Percentiles rank a stretch among this genome's conserved stretches.
phyloP scores from a whole-genome alignment of 2,113 vertebrate genomes.

The Hylia prasina region DNA sequence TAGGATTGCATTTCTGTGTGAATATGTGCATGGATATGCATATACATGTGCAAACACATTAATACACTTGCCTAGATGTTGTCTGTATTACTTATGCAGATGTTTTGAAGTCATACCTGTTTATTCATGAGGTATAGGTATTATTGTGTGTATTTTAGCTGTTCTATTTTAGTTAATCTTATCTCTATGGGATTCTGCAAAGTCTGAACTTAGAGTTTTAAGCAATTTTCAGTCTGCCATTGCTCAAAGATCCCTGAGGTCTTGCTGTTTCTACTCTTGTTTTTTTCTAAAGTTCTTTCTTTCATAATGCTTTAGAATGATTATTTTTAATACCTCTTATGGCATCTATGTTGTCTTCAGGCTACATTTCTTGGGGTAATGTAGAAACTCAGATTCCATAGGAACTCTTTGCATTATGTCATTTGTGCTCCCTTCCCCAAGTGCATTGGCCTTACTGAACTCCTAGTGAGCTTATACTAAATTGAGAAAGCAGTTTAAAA shows the following conservation, averaged over 20 bases:
- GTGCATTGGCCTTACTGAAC: neutral
- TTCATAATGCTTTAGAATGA: neutral
- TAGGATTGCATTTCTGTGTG: neutral
- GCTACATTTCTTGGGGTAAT: neutral
- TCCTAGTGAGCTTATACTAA: neutral
- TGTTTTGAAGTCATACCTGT: neutral
- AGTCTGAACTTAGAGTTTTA: neutral
- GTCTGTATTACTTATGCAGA: neutral
- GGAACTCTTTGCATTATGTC: neutral
- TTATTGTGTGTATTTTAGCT: neutral
- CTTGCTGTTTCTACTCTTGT: neutral
- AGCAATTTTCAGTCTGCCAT: neutral
- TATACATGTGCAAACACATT: accelerated
- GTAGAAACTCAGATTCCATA: neutral
- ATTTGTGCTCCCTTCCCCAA: neutral
- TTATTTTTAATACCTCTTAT: neutral
- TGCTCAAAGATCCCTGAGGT: neutral
- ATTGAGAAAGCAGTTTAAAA: neutral
- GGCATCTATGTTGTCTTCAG: neutral
- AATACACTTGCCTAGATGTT: neutral
- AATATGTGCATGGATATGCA: neutral
- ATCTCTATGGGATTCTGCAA: neutral
- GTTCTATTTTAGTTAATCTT: neutral
- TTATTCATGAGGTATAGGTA: neutral
- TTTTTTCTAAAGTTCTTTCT: neutral